phyloP scores from a whole-genome alignment of 2,888 invertebrate genomes.

The Troglohyphantes excavatus region DNA sequence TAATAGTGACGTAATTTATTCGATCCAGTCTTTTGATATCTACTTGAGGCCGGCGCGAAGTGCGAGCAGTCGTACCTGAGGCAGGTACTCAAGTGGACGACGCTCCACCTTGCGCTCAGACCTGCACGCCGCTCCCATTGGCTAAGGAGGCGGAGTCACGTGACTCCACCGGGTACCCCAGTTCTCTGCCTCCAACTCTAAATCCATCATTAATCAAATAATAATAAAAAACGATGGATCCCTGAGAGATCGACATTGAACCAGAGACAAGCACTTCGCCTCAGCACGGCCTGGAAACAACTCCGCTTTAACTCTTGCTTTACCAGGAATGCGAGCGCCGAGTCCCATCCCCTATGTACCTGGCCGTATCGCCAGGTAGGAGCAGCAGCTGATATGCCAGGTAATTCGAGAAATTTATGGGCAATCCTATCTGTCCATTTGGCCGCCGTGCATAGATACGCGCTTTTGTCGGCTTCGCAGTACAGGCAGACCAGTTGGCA shows the following conservation, averaged over 20 bases:
- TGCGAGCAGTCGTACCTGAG: conserved; percentile 75
- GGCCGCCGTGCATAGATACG: conserved; percentile 59
- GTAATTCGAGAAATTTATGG: conserved; percentile 79
- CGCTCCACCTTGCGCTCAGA: conserved; percentile 64
- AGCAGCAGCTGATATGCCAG: conserved; percentile 78
- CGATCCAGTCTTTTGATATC: conserved; percentile 76
- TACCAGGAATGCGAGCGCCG: conserved; percentile 50
- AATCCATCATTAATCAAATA: conserved; percentile 74
- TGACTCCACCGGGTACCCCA: conserved; percentile 54
- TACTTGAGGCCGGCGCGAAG: conserved; percentile 50
- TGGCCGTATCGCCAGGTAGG: conserved; percentile 63
- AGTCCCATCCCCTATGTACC: conserved; percentile 23
- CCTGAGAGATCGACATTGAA: conserved; percentile 65
- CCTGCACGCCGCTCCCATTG: conserved; percentile 53
- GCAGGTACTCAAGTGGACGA: conserved; percentile 67
- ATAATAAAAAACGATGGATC: conserved; percentile 59
- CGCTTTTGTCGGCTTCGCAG: conserved; percentile 53
- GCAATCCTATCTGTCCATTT: conserved; percentile 76
- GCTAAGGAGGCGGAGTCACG: conserved; percentile 65
- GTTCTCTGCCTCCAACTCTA: conserved; percentile 58
- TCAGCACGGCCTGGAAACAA: conserved; percentile 36
- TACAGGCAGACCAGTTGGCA: conserved; percentile 38
- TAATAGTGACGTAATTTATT: conserved; percentile 78
- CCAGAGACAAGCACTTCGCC: conserved; percentile 46
- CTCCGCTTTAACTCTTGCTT: conserved; percentile 62